Evolutionary conservation across 1,140 invertebrate species (phyloP).

Genomic region (Hyles vespertilio): DNA sequence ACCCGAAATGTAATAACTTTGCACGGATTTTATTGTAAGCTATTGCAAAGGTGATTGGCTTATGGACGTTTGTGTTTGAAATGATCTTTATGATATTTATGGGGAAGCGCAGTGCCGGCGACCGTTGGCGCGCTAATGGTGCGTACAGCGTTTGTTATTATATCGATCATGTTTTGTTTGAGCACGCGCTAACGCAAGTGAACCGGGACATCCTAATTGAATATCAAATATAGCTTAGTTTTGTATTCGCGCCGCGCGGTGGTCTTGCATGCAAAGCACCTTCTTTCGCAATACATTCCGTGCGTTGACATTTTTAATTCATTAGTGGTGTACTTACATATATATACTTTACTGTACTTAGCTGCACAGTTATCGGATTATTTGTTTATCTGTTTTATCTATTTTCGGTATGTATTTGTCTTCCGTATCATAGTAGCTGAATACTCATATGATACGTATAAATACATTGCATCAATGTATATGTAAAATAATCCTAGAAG

Average conservation of each 20-base stretch:
- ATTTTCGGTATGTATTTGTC: background rate
- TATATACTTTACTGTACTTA: background rate
- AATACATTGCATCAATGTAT: too few species aligned
- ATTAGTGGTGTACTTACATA: background rate
- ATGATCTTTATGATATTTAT: too few species aligned
- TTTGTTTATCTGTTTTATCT: background rate
- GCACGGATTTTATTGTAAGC: too few species aligned
- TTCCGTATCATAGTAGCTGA: too few species aligned
- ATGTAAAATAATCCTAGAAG: too few species aligned
- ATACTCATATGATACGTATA: too few species aligned
- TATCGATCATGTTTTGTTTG: conserved; percentile 22
- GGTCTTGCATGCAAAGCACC: conserved; percentile 46
- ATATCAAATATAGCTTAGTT: conserved; percentile 55
- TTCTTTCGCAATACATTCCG: conserved; percentile 52
- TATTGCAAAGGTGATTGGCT: too few species aligned
- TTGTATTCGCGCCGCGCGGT: conserved; percentile 40
- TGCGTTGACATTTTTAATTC: conserved; percentile 22
- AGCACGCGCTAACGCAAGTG: conserved; percentile 26
- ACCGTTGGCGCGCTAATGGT: too few species aligned
- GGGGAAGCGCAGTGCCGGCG: too few species aligned
- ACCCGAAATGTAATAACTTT: too few species aligned
- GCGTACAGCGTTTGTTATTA: conserved; percentile 12
- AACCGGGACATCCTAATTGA: conserved; percentile 51
- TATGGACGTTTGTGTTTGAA: too few species aligned
- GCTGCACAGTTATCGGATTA: background rate